Conservation (phyloP, 2,113 vertebrate species). For the Falcunculus frontatus region DNA sequence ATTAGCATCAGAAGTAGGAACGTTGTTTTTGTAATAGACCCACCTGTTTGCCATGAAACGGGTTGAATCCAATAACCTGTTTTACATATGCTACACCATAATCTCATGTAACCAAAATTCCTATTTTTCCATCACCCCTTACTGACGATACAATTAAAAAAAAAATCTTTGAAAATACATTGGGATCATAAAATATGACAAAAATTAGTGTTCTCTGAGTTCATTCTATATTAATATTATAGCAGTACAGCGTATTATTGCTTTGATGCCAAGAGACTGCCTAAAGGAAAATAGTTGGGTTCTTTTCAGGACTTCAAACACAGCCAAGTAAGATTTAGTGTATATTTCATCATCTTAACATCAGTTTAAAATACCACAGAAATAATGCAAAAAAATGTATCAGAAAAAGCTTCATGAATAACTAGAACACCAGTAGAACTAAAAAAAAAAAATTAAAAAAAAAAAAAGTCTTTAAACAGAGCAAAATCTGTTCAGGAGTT, state of each 20-base stretch:
- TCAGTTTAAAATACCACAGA: slow-evolving; percentile 63
- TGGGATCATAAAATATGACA: background rate
- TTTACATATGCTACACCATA: background rate
- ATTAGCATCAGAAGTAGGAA: background rate
- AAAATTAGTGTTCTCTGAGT: background rate
- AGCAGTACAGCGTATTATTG: background rate
- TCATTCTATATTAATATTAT: background rate
- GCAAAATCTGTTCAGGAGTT: slow-evolving; percentile 11
- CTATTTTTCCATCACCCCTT: background rate
- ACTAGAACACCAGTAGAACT: background rate
- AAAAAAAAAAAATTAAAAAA: background rate
- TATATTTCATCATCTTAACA: slow-evolving; percentile 63
- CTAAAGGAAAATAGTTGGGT: slow-evolving; percentile 48
- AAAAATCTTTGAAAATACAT: background rate
- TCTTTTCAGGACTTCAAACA: slow-evolving; percentile 38
- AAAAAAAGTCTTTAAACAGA: background rate
- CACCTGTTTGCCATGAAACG: background rate
- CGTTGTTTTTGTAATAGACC: background rate
- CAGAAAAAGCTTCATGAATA: slow-evolving; percentile 47
- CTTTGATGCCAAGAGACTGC: slow-evolving; percentile 33
- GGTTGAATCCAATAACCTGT: background rate
- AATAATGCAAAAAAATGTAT: slow-evolving; percentile 61
- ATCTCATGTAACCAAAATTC: background rate
- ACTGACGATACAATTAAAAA: background rate
- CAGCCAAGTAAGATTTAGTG: slow-evolving; percentile 52